Percentiles rank a stretch among this genome's conserved stretches.
phyloP scores from a whole-genome alignment of 1,140 invertebrate genomes.

The Diploscapter pachys region DNA sequence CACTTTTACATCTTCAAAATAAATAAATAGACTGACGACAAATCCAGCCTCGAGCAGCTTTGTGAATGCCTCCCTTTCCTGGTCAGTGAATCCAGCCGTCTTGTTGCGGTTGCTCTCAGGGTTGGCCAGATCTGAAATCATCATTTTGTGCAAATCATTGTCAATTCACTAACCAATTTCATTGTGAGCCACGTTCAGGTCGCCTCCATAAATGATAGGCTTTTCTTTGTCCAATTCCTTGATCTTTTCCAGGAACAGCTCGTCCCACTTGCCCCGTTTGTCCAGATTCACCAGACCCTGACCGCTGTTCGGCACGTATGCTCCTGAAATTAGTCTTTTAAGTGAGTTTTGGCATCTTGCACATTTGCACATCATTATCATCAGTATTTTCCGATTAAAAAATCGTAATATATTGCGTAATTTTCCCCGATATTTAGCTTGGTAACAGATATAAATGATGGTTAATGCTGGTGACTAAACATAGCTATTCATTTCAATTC shows the following conservation, averaged over 20 bases:
- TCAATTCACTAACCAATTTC: conserved; percentile 74
- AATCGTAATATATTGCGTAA: neutral
- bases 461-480: too few species aligned
- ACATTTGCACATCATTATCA: neutral
- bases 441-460: too few species aligned
- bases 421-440: conserved; percentile 26
- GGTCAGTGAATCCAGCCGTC: conserved; percentile 88
- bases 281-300: conserved; percentile 78
- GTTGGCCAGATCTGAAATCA: conserved; percentile 84
- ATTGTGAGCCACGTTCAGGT: conserved; percentile 92
- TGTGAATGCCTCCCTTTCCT: conserved; percentile 86
- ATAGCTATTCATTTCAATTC: too few species aligned
- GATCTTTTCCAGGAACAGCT: conserved; percentile 73
- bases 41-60: conserved; percentile 75
- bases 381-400: neutral
- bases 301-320: conserved; percentile 75
- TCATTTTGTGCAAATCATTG: conserved; percentile 60
- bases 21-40: conserved; percentile 74
- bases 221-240: conserved; percentile 80
- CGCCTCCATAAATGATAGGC: conserved; percentile 88
- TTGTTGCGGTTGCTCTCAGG: conserved; percentile 82
- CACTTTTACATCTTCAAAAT: too few species aligned
- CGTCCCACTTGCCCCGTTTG: conserved; percentile 86
- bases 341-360: neutral
- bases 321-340: conserved; percentile 62